Evolutionary conservation across 2,888 invertebrate species (phyloP), one percentile per base, ranked within the genome.

Genomic region (Cryptocephalus primarius): DNA sequence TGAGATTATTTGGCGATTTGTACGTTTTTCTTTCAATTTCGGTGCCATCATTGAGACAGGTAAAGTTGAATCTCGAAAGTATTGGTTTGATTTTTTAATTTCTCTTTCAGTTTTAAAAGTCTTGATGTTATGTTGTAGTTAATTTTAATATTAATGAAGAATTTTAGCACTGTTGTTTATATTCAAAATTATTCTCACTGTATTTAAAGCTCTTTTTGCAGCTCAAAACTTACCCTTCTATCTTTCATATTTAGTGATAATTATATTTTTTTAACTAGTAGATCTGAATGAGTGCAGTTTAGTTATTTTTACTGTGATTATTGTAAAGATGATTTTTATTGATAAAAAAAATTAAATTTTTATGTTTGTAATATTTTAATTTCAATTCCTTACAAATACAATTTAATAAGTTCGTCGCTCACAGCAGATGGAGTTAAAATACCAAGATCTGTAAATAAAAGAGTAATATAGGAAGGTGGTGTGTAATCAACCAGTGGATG

Each of bases 401-500:
- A 74, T 72, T 96, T 94, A 53, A 99, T 92, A 14, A 99, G 76
- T 75, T 96, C 94, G 63, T 97, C 97, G 68, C 95, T 94, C 31
- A 99, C 94, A 43, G 96, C 97, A 0, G 95, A 91, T 0, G 99
- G 94, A 1, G 96, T 92, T 22, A 99, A 72, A 51, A 95, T 90
- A 1, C 97, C 99, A 51, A 97, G 74, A 71, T 99, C 97, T 0
- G 96, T 97, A 65, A 97, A 92, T 31, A 99, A 73, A 32, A 97
- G 74, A 0, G 88, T 90, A 31, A 99, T 89, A 59, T 88, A 94
- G 1, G 83, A 79, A 0, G 99, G 97, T 0, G 96, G 94, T 0
- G 97, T 99, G 67, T 97, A 99, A 72, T 99, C 99, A 1, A 97
- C 94, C 45, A 90, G 67, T 0, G 95, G 94, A 67, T 94, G 88